Base-by-base conservation (phyloP, 2,113 vertebrate species). In the Indicator indicator region DNA sequence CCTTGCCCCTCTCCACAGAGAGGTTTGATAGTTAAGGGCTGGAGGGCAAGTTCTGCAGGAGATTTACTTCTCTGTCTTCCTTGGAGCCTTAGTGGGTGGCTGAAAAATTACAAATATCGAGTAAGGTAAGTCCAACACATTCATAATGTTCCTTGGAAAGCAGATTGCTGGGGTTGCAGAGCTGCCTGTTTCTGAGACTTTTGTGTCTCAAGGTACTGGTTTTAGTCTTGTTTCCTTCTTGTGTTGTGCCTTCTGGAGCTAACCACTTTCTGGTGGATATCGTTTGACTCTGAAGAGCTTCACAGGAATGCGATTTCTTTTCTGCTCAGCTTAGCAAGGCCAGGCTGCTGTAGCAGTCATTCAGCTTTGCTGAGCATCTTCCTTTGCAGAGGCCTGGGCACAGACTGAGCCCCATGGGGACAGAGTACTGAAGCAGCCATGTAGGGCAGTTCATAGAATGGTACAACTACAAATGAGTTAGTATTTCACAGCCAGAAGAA, bases 371-470 rank as follows among this genome's bases (percentile, higher is more conserved):
- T 62, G 44, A 62, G 30, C 16, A 5, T 11, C 27, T 33, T 63
- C 24, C n/a, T 70, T n/a, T 0, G 0, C 38, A 52, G 70, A 20
- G 18, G n/a, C 46, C n/a, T 38, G 2, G 1, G 24, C 26, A 52
- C 10, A n/a, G 24, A 16, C 54, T 59, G 42, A 71, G 56, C 36
- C n/a, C 13, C 52, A 6, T 0, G 0, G n/a, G 28, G 60, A 10
- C 55, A 58, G 33, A 0, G 1, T 23, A 12, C 27, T 2, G 15
- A 44, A 71, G n/a, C 36, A 48, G 11, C 28, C 50, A 16, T 2
- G 0, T 2, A 15, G 26, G 20, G 44, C 27, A 27, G 18, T 13
- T 32, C 63, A 33, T 46, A 3, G 28, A 55, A 20, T 0, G 1
- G n/a, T 50, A 28, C 59, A 9, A 1, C 30, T 30, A 11, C 42